phyloP scores from a whole-genome alignment of 2,888 invertebrate genomes.

The Willowsia nigromaculata region DNA sequence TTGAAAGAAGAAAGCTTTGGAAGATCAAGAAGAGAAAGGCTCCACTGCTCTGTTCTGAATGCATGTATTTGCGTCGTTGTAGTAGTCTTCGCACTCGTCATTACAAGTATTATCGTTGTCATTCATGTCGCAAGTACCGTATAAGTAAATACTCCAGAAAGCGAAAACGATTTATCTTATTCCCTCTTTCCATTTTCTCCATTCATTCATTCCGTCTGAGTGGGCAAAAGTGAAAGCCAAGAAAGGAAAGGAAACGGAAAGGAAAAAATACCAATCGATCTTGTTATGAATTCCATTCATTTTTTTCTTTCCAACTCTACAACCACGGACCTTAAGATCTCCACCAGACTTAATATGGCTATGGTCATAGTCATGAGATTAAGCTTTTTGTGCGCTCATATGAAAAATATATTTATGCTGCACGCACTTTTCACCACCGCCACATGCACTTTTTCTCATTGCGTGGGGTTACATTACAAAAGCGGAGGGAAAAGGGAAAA shows the following conservation, averaged over 20 bases:
- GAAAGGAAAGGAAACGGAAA: background rate
- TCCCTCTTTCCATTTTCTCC: background rate
- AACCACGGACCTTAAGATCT: background rate
- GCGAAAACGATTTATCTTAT: conserved; percentile 48
- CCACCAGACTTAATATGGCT: background rate
- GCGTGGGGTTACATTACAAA: background rate
- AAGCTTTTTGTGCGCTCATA: background rate
- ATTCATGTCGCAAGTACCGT: conserved; percentile 4
- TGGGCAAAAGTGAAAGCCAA: conserved; percentile 9
- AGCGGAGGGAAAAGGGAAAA: background rate
- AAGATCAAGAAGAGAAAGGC: background rate
- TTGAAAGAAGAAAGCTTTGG: conserved; percentile 18
- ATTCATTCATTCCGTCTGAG: conserved; percentile 15
- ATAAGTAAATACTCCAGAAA: conserved; percentile 12
- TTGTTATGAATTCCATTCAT: conserved; percentile 68
- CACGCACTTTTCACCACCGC: conserved; percentile 16
- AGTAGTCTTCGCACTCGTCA: background rate
- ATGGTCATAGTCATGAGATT: conserved; percentile 15
- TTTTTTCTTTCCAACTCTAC: conserved; percentile 42
- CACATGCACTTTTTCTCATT: conserved; percentile 41
- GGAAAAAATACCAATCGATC: conserved; percentile 46
- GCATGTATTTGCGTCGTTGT: too few relatives aligned
- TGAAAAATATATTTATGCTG: conserved; percentile 7
- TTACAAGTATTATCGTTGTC: conserved; percentile 31
- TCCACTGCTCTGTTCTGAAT: background rate